Evolutionary conservation across 1,140 invertebrate species (phyloP), one percentile per base, ranked within the genome.

Genomic region (Whitmania pigra): DNA sequence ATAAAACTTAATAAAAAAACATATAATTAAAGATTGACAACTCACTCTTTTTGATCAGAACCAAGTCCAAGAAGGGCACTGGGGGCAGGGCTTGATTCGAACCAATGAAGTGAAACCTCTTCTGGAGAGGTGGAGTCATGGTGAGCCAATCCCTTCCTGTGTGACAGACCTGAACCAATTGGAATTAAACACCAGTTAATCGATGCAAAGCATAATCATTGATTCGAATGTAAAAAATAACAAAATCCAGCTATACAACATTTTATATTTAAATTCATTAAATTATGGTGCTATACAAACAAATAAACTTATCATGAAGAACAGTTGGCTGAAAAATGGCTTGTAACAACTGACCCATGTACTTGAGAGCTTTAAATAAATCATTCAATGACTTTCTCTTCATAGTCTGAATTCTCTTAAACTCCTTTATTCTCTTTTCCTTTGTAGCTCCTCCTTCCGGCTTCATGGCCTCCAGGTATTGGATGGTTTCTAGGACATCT

Each of bases 371-470:
- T 78, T 90, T 90, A 77, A 94, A 95, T 29, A 94, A 84, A 83
- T 94, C 90, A 0, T 89, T 86, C 0, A 96, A 79, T 7, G 87
- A 87, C 81, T 90, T 88, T 43, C 89, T 87, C 79, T 94, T 94
- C 75, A 90, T 88, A 75, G 90, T 88, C 0, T 93, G 84, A 53
- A 94, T 88, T 78, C 80, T 76, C 74, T 81, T 79, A 0, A 90
- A 89, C 79, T 89, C 87, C 4, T 88, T 87, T 76, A 87, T 89
- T 80, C 92, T 91, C 88, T 93, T 76, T 81, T 86, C 84, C 87
- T 90, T 49, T 11, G 43, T 49, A 7, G 15, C 43, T 77, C 84
- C 20, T 63, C 57, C 29, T 63, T 63, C 29, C 18, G 29, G 57
- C 20, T 31, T 63, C 57, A 25, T 63, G 22, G 57, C 22, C 20